phyloP scores from a whole-genome alignment of 2,888 invertebrate species.

The Diarsia dahlii region DNA sequence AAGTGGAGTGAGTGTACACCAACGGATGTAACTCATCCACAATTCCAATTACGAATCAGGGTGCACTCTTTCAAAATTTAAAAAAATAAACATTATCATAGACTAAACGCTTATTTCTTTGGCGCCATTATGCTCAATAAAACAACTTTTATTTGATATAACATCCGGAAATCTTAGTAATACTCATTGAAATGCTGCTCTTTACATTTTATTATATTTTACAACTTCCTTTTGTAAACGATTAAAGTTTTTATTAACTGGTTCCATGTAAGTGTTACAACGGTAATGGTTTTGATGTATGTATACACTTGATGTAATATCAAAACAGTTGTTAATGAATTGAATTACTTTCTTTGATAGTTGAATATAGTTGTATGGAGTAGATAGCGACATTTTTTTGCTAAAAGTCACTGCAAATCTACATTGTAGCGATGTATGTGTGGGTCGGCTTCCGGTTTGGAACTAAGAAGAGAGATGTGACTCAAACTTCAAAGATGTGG shows the following conservation, averaged over 20 bases:
- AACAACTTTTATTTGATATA: conserved; percentile 63
- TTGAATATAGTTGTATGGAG: conserved; percentile 2
- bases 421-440: conserved; percentile 6
- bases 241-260: conserved; percentile 62
- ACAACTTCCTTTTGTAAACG: conserved; percentile 61
- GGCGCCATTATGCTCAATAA: conserved; percentile 67
- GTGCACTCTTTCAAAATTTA: conserved; percentile 43
- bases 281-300: conserved; percentile 58
- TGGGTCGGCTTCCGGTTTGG: conserved; percentile 44
- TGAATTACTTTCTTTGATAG: conserved; percentile 37
- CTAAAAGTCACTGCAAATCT: conserved; percentile 21
- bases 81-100: conserved; percentile 57
- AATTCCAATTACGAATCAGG: conserved; percentile 48
- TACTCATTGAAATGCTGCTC: conserved; percentile 63
- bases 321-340: conserved; percentile 52
- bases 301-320: conserved; percentile 35
- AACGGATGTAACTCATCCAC: conserved; percentile 38
- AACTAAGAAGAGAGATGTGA: conserved; percentile 2
- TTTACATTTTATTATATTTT: conserved; percentile 57
- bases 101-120: conserved; percentile 61
- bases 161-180: conserved; percentile 64
- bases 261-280: conserved; percentile 55
- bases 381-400: conserved; percentile 37
- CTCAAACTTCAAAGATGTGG: conserved; percentile 41
- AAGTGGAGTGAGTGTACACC: conserved; percentile 15